phyloP scores from a whole-genome alignment of 2,888 invertebrate genomes.

The Heliconius sara region DNA sequence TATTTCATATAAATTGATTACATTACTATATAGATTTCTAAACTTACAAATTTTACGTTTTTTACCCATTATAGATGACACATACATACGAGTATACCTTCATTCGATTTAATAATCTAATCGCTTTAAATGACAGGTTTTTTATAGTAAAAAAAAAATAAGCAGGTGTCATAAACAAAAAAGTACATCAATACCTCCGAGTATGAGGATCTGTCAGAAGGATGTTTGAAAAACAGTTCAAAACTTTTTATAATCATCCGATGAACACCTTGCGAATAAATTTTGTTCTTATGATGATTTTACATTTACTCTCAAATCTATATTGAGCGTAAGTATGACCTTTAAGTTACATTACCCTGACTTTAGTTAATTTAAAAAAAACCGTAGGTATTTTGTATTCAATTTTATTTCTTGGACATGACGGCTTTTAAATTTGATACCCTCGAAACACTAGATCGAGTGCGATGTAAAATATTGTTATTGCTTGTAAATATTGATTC shows the following conservation, averaged over 20 bases:
- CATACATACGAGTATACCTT: not conserved
- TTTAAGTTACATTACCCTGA: not conserved
- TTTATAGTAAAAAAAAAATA: slow-evolving; percentile 53
- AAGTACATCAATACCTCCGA: slow-evolving; percentile 54
- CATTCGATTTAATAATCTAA: slow-evolving; percentile 45
- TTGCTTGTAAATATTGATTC: not conserved
- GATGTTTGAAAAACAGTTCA: slow-evolving; percentile 46
- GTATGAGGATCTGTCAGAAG: slow-evolving; percentile 55
- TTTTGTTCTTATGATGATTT: slow-evolving; percentile 12
- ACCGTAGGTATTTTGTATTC: not conserved
- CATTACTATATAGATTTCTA: not conserved
- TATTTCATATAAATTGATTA: not conserved
- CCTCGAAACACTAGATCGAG: not conserved
- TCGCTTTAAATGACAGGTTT: slow-evolving; percentile 55
- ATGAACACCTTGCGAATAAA: slow-evolving; percentile 51
- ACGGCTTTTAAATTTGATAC: not conserved
- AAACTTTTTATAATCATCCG: slow-evolving; percentile 40
- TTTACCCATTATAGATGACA: slow-evolving; percentile 1
- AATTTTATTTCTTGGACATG: not conserved
- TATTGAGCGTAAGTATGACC: not conserved
- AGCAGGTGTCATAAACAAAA: slow-evolving; percentile 68
- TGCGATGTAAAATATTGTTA: not conserved
- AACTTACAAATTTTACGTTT: not conserved
- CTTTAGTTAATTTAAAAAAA: not conserved
- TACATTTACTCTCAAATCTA: not conserved